A percentile compares a stretch with the other conserved stretches of the same genome.
These are phyloP conservation scores for Drosophila willistoni DNA, from an alignment of 1,140 invertebrate species.

Conservation along the genomic window DNA sequence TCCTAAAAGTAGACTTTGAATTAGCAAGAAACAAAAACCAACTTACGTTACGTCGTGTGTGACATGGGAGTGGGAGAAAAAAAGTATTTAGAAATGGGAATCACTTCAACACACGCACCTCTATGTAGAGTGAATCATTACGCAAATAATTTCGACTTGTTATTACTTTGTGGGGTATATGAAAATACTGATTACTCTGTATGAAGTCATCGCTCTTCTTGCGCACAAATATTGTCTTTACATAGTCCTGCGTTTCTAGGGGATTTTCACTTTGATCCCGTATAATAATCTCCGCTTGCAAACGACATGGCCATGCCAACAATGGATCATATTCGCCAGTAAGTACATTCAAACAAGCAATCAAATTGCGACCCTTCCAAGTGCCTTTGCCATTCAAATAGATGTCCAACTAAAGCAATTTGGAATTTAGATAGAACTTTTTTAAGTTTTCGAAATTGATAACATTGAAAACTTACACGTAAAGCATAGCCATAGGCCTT, in stretches of 20 bases:
- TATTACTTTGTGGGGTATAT: constrained; percentile 88
- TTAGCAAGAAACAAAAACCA: too few species aligned
- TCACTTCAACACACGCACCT: constrained; percentile 84
- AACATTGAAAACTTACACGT: constrained; percentile 83
- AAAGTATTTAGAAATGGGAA: not conserved
- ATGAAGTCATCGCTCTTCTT: constrained; percentile 84
- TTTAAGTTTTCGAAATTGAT: not conserved
- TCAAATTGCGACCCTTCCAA: constrained; percentile 88
- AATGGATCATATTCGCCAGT: constrained; percentile 88
- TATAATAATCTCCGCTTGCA: constrained; percentile 86
- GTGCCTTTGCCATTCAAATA: constrained; percentile 89
- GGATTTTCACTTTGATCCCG: constrained; percentile 85
- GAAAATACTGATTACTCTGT: constrained; percentile 87
- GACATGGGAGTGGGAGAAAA: not conserved
- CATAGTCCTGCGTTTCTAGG: constrained; percentile 84
- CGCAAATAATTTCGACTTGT: constrained; percentile 87
- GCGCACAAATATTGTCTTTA: constrained; percentile 83
- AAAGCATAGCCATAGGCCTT: constrained; percentile 89
- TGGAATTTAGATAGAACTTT: too few species aligned
- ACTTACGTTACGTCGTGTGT: too few species aligned
- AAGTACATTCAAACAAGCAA: constrained; percentile 87
- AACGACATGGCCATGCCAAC: constrained; percentile 87
- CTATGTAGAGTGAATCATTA: constrained; percentile 87
- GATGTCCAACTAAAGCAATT: constrained; percentile 85
- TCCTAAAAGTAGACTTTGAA: constrained; percentile 6